phyloP scores from a whole-genome alignment of 2,113 vertebrate species.

The Lanius collurio region DNA sequence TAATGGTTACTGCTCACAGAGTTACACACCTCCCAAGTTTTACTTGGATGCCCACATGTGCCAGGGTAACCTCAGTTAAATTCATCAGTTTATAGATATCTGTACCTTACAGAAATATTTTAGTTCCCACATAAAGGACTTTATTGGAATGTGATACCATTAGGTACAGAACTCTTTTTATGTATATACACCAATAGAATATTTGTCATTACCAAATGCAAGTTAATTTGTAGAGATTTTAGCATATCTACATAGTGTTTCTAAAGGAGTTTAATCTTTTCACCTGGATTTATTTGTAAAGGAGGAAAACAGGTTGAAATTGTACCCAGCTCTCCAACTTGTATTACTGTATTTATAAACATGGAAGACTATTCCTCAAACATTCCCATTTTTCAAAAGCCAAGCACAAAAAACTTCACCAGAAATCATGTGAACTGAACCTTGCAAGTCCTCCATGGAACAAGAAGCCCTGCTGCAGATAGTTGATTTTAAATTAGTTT shows the following conservation, averaged over 20 bases:
- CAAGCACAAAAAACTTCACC: neutral
- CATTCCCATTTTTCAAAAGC: neutral
- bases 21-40: no score
- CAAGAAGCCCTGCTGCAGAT: neutral
- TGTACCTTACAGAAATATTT: neutral
- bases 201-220: neutral
- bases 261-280: neutral
- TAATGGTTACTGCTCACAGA: neutral
- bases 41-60: neutral
- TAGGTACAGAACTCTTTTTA: conserved; percentile 21
- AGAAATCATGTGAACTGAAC: neutral
- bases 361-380: neutral
- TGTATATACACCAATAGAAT: neutral
- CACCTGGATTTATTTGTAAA: neutral
- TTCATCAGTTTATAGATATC: neutral
- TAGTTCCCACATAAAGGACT: neutral
- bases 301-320: neutral
- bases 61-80: neutral
- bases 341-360: neutral
- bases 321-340: neutral
- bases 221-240: neutral
- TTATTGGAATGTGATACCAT: neutral
- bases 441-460: neutral
- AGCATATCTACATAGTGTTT: neutral
- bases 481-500: neutral